Conservation (phyloP, 2,888 invertebrate species). For the Ceratothoa steindachneri region DNA sequence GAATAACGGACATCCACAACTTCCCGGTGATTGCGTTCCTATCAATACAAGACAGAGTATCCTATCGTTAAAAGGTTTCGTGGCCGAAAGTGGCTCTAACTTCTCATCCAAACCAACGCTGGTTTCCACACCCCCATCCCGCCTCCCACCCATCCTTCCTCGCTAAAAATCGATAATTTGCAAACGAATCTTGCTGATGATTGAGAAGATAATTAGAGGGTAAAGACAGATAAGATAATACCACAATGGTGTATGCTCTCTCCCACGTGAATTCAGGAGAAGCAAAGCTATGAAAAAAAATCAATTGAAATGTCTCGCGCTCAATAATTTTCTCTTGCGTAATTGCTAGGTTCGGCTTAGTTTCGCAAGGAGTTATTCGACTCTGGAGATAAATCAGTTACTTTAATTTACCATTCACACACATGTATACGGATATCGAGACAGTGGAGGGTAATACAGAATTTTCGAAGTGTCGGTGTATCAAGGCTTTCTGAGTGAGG, state of each 20-base stretch:
- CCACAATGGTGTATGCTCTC: background rate
- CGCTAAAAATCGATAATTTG: slow-evolving; percentile 9
- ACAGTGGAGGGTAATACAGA: too few relatives aligned
- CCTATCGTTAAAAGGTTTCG: too few relatives aligned
- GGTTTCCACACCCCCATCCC: too few relatives aligned
- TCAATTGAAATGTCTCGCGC: slow-evolving; percentile 3
- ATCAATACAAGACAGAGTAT: too few relatives aligned
- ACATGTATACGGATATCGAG: too few relatives aligned
- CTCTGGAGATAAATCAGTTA: slow-evolving; percentile 6
- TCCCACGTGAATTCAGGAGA: background rate
- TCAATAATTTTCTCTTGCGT: slow-evolving; percentile 1
- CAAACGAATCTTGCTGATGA: slow-evolving; percentile 5
- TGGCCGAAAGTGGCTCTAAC: too few relatives aligned
- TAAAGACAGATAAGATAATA: slow-evolving; percentile 4
- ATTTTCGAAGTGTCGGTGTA: too few relatives aligned
- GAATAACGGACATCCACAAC: too few relatives aligned
- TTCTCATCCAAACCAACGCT: too few relatives aligned
- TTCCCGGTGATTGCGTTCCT: too few relatives aligned
- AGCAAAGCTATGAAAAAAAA: slow-evolving; percentile 1
- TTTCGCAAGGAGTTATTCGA: slow-evolving; percentile 5
- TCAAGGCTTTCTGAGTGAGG: too few relatives aligned
- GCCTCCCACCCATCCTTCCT: too few relatives aligned
- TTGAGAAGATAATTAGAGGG: slow-evolving; percentile 3
- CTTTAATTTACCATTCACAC: slow-evolving; percentile 6
- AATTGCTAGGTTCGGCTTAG: slow-evolving; percentile 1